These are phyloP conservation scores for Tolypeutes matacus DNA, from an alignment of 2,797 vertebrate genomes.

Conservation along the genomic window DNA sequence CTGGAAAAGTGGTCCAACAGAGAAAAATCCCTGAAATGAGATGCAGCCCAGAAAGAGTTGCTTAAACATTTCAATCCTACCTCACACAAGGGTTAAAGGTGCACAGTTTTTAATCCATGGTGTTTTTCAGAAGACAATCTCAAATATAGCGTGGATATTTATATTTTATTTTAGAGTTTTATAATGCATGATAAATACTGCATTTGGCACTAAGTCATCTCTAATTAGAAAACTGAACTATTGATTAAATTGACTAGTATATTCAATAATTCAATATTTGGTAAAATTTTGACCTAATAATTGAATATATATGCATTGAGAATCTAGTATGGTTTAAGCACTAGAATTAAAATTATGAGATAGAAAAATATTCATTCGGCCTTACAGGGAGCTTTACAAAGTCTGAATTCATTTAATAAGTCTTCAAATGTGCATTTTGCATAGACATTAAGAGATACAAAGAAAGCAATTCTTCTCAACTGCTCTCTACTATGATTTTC, in stretches of 20 bases:
- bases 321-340: neutral
- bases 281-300: neutral
- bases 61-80: neutral
- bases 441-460: neutral
- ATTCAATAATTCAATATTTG: neutral
- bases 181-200: neutral
- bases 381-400: neutral
- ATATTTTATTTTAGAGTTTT: constrained; percentile 28
- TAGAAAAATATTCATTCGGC: neutral
- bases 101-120: neutral
- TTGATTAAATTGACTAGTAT: neutral
- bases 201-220: neutral
- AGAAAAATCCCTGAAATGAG: constrained; percentile 10
- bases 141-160: neutral
- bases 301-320: neutral
- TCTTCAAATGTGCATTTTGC: neutral
- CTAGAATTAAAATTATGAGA: neutral
- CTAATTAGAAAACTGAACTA: neutral
- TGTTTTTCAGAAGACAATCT: neutral
- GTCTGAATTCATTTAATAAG: neutral
- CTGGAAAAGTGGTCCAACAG: neutral
- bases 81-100: neutral
- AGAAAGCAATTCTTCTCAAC: neutral
- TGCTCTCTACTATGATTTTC: neutral
- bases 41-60: neutral